phyloP scores from a whole-genome alignment of 2,888 invertebrate species.

The Philhelius pedissequus region DNA sequence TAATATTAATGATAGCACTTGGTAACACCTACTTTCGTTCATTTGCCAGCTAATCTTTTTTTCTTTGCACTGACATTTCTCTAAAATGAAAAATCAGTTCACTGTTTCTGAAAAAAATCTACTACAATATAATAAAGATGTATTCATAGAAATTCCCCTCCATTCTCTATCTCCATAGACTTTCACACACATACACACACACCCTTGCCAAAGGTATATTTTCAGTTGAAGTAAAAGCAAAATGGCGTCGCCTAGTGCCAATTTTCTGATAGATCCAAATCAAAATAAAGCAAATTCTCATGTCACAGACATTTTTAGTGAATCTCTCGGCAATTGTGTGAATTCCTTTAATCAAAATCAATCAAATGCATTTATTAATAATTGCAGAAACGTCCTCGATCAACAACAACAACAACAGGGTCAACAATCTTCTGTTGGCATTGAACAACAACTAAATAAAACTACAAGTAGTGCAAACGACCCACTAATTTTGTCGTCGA shows the following conservation, averaged over 20 bases:
- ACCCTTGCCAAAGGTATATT: conserved; percentile 3
- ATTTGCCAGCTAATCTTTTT: conserved; percentile 57
- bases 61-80: conserved; percentile 1
- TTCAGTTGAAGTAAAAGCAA: conserved; percentile 69
- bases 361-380: conserved; percentile 65
- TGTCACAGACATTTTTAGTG: conserved; percentile 71
- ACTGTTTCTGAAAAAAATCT: conserved; percentile 29
- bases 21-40: conserved; percentile 35
- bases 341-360: conserved; percentile 66
- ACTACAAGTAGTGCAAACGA: conserved; percentile 57
- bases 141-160: conserved; percentile 47
- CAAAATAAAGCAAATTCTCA: conserved; percentile 78
- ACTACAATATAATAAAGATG: conserved; percentile 35
- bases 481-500: conserved; percentile 48
- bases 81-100: background rate
- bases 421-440: conserved; percentile 60
- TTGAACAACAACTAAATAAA: conserved; percentile 46
- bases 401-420: conserved; percentile 46
- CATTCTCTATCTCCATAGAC: background rate
- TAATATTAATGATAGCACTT: no score
- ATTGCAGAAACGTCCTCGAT: conserved; percentile 59
- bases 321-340: conserved; percentile 69
- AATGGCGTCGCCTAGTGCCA: conserved; percentile 78
- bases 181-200: background rate
- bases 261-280: conserved; percentile 78